Base-by-base conservation (phyloP, 1,140 invertebrate genomes). In the Leptinotarsa undecemlineata region DNA sequence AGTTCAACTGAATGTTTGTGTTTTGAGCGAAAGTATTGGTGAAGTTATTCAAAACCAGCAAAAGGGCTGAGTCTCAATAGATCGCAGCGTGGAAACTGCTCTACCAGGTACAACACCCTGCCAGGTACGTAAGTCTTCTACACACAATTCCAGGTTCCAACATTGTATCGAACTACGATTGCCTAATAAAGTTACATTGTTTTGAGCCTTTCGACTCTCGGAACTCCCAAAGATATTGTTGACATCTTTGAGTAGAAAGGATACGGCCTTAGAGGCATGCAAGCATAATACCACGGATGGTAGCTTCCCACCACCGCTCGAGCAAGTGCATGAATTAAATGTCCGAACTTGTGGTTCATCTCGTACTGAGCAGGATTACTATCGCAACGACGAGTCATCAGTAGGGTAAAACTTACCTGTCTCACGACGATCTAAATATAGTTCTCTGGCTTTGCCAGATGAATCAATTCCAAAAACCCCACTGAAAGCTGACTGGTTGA, bases 351-450 rank as follows among this genome's bases (percentile, higher is more conserved):
- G 90, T 91, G 88, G 92, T 92, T 92, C 90, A 90, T 92, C 90
- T 92, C 91, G 91, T 88, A 88, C 88, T 88, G 87, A 87, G 89
- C 86, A 87, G 88, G 87, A 90, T 89, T 90, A 89, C 88, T 89
- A 89, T 88, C 82, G 86, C 86, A 86, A 88, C 85, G 85, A 88
- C 84, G 69, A 77, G 84, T 85, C 86, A 86, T 86, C 85, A 87
- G 85, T 86, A 86, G 89, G 90, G 87, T 90, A 91, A 92, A 92
- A 92, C 90, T 92, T 92, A 92, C 91, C 90, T 92, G 90, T 91
- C 91, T 92, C 90, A 91, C 90, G 90, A 91, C 90, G 90, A 89
- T 92, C 90, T 91, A 91, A 92, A 91, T n/a, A n/a, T n/a, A n/a
- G n/a, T n/a, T n/a, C n/a, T n/a, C n/a, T n/a, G n/a, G n/a, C n/a